Base-by-base conservation (phyloP, 2,797 vertebrate genomes). In the Columba guinea region DNA sequence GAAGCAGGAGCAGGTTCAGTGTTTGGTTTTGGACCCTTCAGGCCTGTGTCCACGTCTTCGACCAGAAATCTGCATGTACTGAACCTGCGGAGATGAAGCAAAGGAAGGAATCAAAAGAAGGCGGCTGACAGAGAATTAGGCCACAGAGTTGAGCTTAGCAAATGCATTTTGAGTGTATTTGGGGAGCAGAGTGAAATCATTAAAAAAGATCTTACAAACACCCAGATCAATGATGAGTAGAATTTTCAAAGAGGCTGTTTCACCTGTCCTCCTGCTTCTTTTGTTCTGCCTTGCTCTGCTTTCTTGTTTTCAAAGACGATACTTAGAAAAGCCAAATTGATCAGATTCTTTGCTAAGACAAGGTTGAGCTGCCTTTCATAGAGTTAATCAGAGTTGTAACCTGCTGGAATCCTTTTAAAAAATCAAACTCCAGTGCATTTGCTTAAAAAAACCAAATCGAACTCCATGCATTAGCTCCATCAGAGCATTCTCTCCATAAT, bases 1-100 rank as follows among this genome's bases (percentile, higher is more conserved):
- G 39, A 21, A 1, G 1, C 34, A 55, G 37, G 21, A 55, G 49
- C 26, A 35, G 14, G 26, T 55, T 49, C 1, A 0, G 30, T 23
- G 30, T 8, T 74, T n/a, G 23, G 22, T 71, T 49, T 21, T 19
- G 35, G 59, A 41, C 26, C 58, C 7, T 32, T 79, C 32, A 64
- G n/a, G 18, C 51, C 59, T 32, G 22, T 19, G 46, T 19, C 60
- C n/a, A 17, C 51, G 49, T n/a, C n/a, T 62, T 64, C 24, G 30
- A 13, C 30, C 86, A 73, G 78, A 76, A 67, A 68, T 46, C 19
- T 58, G 56, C 15, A 4, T 65, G 77, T 58, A 11, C 7, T 9
- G n/a, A 79, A 44, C 39, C 58, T n/a, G 76, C 75, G 56, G 41
- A 74, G n/a, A 13, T 52, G 41, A 67, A 63, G 39, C n/a, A 73